Evolutionary conservation across 2,113 vertebrate genomes (phyloP), one percentile per base, ranked within the genome.

Genomic region (Ranitomeya variabilis): DNA sequence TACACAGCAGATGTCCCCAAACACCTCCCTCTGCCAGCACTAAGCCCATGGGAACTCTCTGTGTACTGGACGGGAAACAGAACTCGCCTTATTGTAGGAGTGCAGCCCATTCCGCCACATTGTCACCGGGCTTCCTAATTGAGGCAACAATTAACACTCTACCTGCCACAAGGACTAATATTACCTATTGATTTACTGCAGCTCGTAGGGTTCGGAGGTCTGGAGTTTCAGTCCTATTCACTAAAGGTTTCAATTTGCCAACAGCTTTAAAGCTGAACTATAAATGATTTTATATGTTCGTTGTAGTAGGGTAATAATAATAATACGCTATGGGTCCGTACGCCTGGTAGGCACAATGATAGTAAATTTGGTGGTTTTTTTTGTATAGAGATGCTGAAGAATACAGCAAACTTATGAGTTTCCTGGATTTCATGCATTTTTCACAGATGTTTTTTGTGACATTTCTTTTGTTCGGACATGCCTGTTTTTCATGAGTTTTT

Each of bases 1-100:
- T 83, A 89, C 87, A 77, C 87, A 89, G 87, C 87, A 89, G 87
- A 84, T 89, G 87, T 84, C 87, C 87, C 87, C 71, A 62, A 77
- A 89, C 81, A 78, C 80, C 87, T 76, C 80, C 71, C 87, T 84
- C 87, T 54, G 37, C 57, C 80, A 54, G n/a, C 7, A 62, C 55
- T 77, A 84, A 84, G 51, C 87, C 59, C 87, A 59, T 89, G 87
- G 87, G 87, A 89, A 89, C 71, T 67, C 80, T 77, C n/a, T 23
- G n/a, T 54, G 16, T 67, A 84, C 81, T 64, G 81, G 57, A 83
- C 80, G 18, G 37, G 71, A 83, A 89, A 83, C 81, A 89, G 37
- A 80, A 89, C 45, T 84, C 21, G 55, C 86, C 71, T 76, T 78
- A 77, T 83, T 89, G 57, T 83, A 45, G 55, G 60, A 84, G 81